A percentile compares a stretch with the other conserved stretches of the same genome.
Conservation (phyloP, 1,140 invertebrate species). For the Musca domestica region DNA sequence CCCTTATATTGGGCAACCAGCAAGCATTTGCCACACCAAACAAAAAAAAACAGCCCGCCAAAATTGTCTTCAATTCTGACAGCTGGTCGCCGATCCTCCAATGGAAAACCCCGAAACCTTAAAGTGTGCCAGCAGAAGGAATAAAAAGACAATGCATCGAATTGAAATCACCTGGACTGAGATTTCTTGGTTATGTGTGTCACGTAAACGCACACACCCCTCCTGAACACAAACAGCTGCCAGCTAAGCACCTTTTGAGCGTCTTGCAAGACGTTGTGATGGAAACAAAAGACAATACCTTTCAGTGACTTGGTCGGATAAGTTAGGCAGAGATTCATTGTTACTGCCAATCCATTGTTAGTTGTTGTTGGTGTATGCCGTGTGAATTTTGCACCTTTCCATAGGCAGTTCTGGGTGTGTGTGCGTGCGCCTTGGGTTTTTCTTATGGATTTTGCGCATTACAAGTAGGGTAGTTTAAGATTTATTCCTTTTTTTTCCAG, state of each 20-base stretch:
- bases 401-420: no score
- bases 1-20: background rate
- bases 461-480: no score
- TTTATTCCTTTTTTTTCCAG: no score
- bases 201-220: background rate
- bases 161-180: conserved; percentile 11
- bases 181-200: background rate
- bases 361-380: background rate
- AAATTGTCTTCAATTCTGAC: no score
- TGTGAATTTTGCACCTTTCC: conserved; percentile 18
- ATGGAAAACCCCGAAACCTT: background rate
- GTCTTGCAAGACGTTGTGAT: no score
- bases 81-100: background rate
- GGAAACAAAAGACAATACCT: no score
- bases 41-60: background rate
- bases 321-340: no score
- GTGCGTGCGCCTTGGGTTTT: background rate
- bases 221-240: conserved; percentile 11
- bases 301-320: no score
- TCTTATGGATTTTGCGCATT: background rate
- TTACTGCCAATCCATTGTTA: no score
- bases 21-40: background rate
- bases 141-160: no score
- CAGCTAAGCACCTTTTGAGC: no score
- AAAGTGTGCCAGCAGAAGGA: background rate